Evolutionary conservation across 2,888 invertebrate species (phyloP), one percentile per base, ranked within the genome.

Genomic region (Cheilosia vernalis): DNA sequence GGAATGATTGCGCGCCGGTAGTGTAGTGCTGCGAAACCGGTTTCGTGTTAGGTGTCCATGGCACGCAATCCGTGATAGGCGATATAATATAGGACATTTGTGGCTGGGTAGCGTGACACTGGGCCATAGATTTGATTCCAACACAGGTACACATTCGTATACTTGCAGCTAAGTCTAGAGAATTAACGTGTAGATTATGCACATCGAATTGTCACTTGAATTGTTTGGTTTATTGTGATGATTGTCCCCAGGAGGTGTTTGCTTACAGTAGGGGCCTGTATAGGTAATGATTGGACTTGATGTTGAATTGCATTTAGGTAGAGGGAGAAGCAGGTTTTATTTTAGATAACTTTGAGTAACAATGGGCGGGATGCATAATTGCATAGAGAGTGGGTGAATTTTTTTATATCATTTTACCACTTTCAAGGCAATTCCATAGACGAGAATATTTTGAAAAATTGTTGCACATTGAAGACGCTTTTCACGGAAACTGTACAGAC

Each of bases 181-280:
- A 72, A 72, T 76, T 81, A 60, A 81, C 72, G 85, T 85, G 85
- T 80, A 77, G 80, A 85, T 85, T 77, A 85, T 81, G 85, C 81
- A 85, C 80, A 77, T 76, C 66, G 85, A 81, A 72, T 81, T 85
- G 85, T 85, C 85, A 85, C 85, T 77, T 85, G 85, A 77, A 85
- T 85, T 81, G 80, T 81, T 77, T 70, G 66, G 76, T 72, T 85
- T 76, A 70, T 51, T 76, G 85, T 63, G 81, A 77, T 77, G 76
- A 77, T 60, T 80, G 77, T 76, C 56, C 49, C 30, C 33, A 51
- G 49, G 49, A 74, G 64, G 70, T 67, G 72, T 78, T 78, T 73
- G 17, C 17, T 17, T 44, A n/a, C 5, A 9, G 44, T 4, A 0
- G n/a, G 9, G n/a, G 9, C 44, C 17, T 19, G 17, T 17, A 6